Base-by-base conservation (phyloP, 2,888 invertebrate genomes). In the Cepaea hortensis region DNA sequence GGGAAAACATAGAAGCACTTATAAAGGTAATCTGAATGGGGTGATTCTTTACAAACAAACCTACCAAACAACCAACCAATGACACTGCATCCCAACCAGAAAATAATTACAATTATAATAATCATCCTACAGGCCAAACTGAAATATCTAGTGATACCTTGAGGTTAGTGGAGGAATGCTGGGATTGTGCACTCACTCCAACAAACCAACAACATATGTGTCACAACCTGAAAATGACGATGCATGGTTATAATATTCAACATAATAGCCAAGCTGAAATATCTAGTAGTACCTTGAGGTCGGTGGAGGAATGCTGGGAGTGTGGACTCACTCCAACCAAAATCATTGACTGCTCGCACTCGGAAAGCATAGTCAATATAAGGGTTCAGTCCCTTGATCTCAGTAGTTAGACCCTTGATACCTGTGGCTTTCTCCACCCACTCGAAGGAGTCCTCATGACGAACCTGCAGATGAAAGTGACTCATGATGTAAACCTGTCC, bases 301-400 rank as follows among this genome's bases (percentile, higher is more conserved):
- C 93, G 90, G 89, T 92, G 91, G 3, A 92, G 89, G 76, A 91
- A 92, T 9, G 91, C 91, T 61, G 93, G 93, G 18, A 92, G 90
- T 77, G 92, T 91, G 0, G 92, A 91, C 83, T 93, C 93, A 94
- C 98, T 98, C 90, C 98, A 96, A 77, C 99, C 99, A 94, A 97
- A 98, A 94, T 98, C 97, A 95, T 99, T 99, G 94, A 98, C 98
- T 5, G 99, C 99, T 61, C 99, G 96, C 68, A 99, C 96, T 88
- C 99, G 96, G 96, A 99, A 98, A 94, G 97, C 97, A 95, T 99
- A 99, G 95, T 99, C 98, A 90, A 97, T 96, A 95, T 97, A 97
- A 0, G 99, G 98, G 93, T 98, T 97, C 88, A 99, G 91, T 65
- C 93, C 90, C 65, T 89, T 91, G 75, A 94, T 89, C 5, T 89